Percentiles rank a stretch among this genome's conserved stretches.
phyloP scores from a whole-genome alignment of 2,113 vertebrate genomes.

The Micronycteris hirsuta region DNA sequence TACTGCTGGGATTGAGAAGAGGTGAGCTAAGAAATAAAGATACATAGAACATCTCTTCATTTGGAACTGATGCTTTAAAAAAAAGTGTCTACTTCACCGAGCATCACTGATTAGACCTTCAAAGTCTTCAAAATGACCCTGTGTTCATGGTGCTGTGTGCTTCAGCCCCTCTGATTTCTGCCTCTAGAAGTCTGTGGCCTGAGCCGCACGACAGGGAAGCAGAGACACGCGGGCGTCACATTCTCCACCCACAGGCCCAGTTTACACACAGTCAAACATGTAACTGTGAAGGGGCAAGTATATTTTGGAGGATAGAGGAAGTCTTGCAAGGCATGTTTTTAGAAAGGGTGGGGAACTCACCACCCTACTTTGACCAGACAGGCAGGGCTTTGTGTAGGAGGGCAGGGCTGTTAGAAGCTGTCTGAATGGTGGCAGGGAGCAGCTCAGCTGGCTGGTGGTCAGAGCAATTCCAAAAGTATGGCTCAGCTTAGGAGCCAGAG shows the following conservation, averaged over 20 bases:
- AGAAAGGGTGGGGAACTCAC: constrained; percentile 57
- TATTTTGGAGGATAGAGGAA: constrained; percentile 22
- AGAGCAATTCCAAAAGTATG: neutral
- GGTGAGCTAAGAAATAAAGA: neutral
- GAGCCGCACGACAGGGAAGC: neutral
- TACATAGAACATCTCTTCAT: neutral
- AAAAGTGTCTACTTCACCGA: neutral
- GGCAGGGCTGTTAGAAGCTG: constrained; percentile 43
- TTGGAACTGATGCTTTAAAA: neutral
- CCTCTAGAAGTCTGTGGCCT: neutral
- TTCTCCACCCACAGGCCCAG: neutral
- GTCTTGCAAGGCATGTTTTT: constrained; percentile 46
- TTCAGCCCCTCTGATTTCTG: neutral
- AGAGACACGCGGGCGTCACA: neutral
- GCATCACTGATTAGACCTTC: neutral
- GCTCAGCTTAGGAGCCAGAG: neutral
- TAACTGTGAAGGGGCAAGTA: constrained; percentile 9
- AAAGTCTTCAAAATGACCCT: neutral
- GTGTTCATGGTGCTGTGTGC: neutral
- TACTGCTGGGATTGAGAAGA: neutral
- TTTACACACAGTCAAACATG: neutral
- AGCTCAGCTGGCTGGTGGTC: neutral
- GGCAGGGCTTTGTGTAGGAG: constrained; percentile 61
- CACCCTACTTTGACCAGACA: constrained; percentile 59
- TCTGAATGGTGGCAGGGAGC: constrained; percentile 13